Base-by-base conservation (phyloP, 2,888 invertebrate species). In the Drosophila fungiperda region DNA sequence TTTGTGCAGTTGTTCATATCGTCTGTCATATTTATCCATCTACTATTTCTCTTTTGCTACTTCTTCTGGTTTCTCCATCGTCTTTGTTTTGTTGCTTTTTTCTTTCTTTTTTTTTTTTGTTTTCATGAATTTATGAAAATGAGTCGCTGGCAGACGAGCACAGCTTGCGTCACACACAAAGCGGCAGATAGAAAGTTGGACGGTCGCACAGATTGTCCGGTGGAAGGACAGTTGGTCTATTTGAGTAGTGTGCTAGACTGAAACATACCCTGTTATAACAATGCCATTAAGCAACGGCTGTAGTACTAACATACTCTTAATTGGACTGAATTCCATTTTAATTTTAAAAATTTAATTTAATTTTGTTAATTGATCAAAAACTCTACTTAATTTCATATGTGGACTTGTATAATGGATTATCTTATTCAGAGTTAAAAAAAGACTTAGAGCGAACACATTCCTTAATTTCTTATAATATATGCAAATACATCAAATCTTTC, bases 101-200 rank as follows among this genome's bases (percentile, higher is more conserved):
- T 60, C 38, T 59, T 26, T 15, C 45, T 48, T 48, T 38, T 55
- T 9, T 36, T 42, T 42, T 57, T 32, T 32, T 33, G n/a, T 53
- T 77, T 55, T 49, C 73, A 81, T 84, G 82, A 89, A 89, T 89
- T 89, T 90, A 88, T 90, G 87, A 85, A 89, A 90, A 89, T 90
- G 80, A 90, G 88, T 67, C 68, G 74, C 67, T 68, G 76, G 42
- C 72, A 70, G 23, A 57, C 33, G 55, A 76, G 68, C 67, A n/a
- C 63, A 68, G 70, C 72, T 77, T 83, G 85, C 83, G 76, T 79
- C 85, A 74, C 76, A 76, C 69, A 80, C 66, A 76, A 64, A 76
- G 53, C 68, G 63, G 1, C 66, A 62, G 50, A 68, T 62, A 60
- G 54, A 57, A 68, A 60, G 48, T 53, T 35, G 26, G 63, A 60